Conservation (phyloP, 1,140 invertebrate genomes). For the Nixonia krombeini region DNA sequence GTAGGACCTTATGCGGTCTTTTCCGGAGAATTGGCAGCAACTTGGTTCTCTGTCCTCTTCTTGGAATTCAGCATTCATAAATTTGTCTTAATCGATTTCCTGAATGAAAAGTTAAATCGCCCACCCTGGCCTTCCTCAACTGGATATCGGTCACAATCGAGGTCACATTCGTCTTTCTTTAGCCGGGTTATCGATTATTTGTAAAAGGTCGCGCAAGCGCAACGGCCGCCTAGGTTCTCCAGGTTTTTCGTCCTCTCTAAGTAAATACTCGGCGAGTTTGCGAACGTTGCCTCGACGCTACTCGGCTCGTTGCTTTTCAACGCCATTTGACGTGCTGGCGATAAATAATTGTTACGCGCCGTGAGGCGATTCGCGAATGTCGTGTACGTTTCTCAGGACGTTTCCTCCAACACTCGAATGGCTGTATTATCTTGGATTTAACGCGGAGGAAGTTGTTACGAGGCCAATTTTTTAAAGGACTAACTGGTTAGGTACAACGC, state of each 20-base stretch:
- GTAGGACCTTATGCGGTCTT: too few relatives aligned
- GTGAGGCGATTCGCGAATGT: too few relatives aligned
- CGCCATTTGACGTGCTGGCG: neutral
- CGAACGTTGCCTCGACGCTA: conserved; percentile 3
- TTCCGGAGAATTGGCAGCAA: too few relatives aligned
- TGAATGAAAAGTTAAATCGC: conserved; percentile 42
- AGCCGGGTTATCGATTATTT: conserved; percentile 45
- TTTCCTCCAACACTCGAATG: too few relatives aligned
- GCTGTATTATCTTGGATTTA: too few relatives aligned
- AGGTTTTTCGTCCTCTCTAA: conserved; percentile 25
- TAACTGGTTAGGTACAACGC: too few relatives aligned
- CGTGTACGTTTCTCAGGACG: too few relatives aligned
- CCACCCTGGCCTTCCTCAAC: conserved; percentile 60
- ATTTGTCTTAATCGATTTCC: conserved; percentile 13
- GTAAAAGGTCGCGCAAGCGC: conserved; percentile 49
- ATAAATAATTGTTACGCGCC: too few relatives aligned
- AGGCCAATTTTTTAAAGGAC: too few relatives aligned
- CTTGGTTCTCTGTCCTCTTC: too few relatives aligned
- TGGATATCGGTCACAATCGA: conserved; percentile 48
- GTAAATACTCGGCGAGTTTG: conserved; percentile 26
- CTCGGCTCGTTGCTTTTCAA: neutral
- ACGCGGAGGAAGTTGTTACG: too few relatives aligned
- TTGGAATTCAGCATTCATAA: neutral
- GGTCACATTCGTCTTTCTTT: conserved; percentile 44
- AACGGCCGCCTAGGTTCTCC: conserved; percentile 2